These are phyloP conservation scores for Laothoe populi DNA, from an alignment of 2,888 invertebrate species.

Conservation along the genomic window DNA sequence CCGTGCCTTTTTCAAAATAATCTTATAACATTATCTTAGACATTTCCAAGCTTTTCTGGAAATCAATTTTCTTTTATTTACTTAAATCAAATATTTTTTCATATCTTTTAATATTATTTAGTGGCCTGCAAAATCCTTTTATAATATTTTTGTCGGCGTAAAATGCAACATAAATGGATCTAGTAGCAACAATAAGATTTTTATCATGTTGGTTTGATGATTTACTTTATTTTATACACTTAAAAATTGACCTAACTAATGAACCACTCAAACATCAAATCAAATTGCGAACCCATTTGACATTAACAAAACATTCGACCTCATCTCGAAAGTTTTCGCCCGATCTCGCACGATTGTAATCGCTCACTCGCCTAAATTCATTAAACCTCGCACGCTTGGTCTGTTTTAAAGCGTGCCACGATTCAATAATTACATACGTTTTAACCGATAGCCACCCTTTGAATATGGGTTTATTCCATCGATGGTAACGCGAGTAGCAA, in stretches of 20 bases:
- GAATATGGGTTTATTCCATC: conserved; percentile 80
- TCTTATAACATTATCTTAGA: too few relatives aligned
- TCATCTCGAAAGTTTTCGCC: conserved; percentile 48
- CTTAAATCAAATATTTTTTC: too few relatives aligned
- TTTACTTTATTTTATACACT: neutral
- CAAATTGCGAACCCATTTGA: conserved; percentile 25
- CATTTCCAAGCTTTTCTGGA: too few relatives aligned
- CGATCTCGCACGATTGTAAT: conserved; percentile 57
- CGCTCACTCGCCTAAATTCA: conserved; percentile 71
- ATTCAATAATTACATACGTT: conserved; percentile 82
- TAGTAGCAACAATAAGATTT: too few relatives aligned
- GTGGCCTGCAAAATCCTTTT: too few relatives aligned
- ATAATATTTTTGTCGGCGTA: too few relatives aligned
- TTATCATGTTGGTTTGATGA: too few relatives aligned
- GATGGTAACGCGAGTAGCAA: conserved; percentile 58
- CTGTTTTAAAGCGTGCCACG: conserved; percentile 63
- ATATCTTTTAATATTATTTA: too few relatives aligned
- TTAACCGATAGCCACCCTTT: conserved; percentile 79
- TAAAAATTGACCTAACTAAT: neutral
- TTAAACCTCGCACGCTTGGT: conserved; percentile 75
- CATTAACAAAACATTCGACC: conserved; percentile 41
- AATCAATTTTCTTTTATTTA: too few relatives aligned
- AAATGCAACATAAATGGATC: too few relatives aligned
- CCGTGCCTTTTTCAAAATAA: too few relatives aligned
- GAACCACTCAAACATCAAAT: conserved; percentile 1